Evolutionary conservation across 2,888 invertebrate genomes (phyloP).

Genomic region (Leucania comma): DNA sequence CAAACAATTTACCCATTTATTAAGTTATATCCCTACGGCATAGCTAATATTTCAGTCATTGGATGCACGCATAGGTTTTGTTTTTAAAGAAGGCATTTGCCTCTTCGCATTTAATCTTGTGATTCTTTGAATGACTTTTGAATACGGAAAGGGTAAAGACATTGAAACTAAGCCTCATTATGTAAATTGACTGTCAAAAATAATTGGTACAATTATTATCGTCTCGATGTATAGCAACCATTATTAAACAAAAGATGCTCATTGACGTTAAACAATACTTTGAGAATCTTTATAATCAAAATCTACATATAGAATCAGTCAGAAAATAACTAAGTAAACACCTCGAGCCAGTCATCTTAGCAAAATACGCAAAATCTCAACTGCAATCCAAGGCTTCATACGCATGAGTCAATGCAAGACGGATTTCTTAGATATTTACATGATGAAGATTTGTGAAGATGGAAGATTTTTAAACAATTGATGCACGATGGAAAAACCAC

Average conservation of each 20-base stretch:
- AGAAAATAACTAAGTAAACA: slow-evolving; percentile 15
- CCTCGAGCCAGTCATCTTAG: slow-evolving; percentile 13
- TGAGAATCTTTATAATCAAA: background rate
- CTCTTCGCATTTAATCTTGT: background rate
- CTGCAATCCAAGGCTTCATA: slow-evolving; percentile 32
- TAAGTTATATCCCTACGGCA: background rate
- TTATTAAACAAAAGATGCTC: background rate
- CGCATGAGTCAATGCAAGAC: slow-evolving; percentile 14
- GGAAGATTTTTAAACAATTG: slow-evolving; percentile 15
- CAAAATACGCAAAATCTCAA: slow-evolving; percentile 13
- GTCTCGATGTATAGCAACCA: background rate
- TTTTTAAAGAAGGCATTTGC: background rate
- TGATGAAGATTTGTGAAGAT: background rate
- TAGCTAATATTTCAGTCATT: background rate
- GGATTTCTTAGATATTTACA: slow-evolving; percentile 21
- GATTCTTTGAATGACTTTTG: background rate
- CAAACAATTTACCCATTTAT: background rate
- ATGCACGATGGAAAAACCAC: slow-evolving; percentile 1
- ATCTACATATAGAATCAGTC: slow-evolving; percentile 11
- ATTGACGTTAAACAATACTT: background rate
- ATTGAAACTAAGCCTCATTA: background rate
- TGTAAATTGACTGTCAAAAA: background rate
- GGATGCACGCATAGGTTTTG: background rate
- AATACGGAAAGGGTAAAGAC: background rate
- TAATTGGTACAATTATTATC: background rate